Conservation (phyloP, 2,113 vertebrate species). For the Otis tarda region DNA sequence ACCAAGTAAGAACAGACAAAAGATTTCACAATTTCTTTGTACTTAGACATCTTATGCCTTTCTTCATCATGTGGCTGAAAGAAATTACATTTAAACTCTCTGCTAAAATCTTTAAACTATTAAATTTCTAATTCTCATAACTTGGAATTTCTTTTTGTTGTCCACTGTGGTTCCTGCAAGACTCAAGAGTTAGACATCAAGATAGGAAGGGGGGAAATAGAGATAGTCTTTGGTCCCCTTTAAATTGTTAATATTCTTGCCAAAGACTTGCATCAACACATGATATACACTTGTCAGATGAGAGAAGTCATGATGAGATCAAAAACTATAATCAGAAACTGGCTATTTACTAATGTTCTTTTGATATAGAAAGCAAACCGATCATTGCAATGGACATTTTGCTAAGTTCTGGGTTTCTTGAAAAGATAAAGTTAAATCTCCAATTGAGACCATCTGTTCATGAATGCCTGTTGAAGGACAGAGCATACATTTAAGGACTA, state of each 20-base stretch:
- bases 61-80: neutral
- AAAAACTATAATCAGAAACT: neutral
- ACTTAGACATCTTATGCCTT: neutral
- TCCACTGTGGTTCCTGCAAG: neutral
- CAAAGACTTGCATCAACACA: neutral
- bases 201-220: neutral
- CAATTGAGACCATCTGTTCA: neutral
- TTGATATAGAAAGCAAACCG: neutral
- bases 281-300: neutral
- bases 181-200: neutral
- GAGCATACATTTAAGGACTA: neutral
- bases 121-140: neutral
- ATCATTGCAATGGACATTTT: neutral
- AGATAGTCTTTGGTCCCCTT: neutral
- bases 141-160: neutral
- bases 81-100: neutral
- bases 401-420: neutral
- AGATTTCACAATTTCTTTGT: neutral
- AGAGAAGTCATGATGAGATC: neutral
- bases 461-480: neutral
- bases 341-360: neutral
- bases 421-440: neutral
- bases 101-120: neutral
- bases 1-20: neutral
- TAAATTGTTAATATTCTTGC: neutral